Evolutionary conservation across 2,888 invertebrate genomes (phyloP), one percentile per base, ranked within the genome.

Genomic region (Hypomecis atomaria): DNA sequence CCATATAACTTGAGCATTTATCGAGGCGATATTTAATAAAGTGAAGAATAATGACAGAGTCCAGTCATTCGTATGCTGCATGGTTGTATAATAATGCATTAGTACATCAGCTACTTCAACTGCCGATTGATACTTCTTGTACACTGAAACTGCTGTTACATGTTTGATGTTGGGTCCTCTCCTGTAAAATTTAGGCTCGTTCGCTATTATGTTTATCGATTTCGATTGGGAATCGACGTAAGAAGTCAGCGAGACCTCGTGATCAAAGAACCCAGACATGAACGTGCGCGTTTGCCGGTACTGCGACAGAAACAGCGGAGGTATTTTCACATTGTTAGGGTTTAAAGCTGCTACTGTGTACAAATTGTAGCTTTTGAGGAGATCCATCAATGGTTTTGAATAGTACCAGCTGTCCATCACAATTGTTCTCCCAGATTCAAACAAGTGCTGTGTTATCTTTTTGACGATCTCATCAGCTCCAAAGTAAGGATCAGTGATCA

Each of bases 1-100:
- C 90, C 90, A 92, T 63, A 92, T 71, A 0, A 92, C 89, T 78
- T 93, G 93, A 49, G 92, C 85, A 71, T 92, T 92, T 0, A 92
- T 77, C 0, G 89, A 82, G 0, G 92, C 90, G 72, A 92, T 86
- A 67, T 93, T 92, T 10, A 92, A 76, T 57, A 92, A 69, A 37
- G 87, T 87, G 62, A 88, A 91, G 70, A 92, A 92, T 63, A 92
- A 71, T 4, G 90, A 86, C 6, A 90, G 67, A 0, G 87, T 85
- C 92, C 92, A 93, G 69, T 88, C 84, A 67, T 91, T 90, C n/a
- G 87, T 86, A 62, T 86, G 81, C 62, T 90, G 88, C 84, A 88
- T 83, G 5, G 91, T 89, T 0, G 91, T 91, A 65, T 92, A 92
- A 72, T 89, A 89, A 76, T 89, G 84, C 86, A 90, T 90, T 7